Evolutionary conservation across 2,113 vertebrate genomes (phyloP).

Genomic region (Gambusia affinis): DNA sequence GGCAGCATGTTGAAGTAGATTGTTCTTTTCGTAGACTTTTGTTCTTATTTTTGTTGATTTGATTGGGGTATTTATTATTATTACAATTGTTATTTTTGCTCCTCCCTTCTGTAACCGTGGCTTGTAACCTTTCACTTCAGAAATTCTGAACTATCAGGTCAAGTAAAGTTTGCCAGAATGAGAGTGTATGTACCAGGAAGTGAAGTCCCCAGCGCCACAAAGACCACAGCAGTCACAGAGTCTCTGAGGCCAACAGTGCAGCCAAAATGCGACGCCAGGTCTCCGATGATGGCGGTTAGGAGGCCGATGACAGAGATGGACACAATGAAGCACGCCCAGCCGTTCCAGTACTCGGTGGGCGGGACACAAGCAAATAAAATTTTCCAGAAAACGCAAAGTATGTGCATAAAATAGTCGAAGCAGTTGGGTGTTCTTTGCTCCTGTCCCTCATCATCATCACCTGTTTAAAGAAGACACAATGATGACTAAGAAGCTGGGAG

Average conservation of each 20-base stretch:
- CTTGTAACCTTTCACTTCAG: no score
- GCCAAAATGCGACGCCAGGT: slow-evolving; percentile 94
- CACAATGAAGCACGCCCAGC: slow-evolving; percentile 91
- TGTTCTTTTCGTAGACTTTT: no score
- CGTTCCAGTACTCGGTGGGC: slow-evolving; percentile 89
- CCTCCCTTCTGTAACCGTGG: no score
- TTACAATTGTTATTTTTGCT: no score
- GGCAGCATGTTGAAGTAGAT: no score
- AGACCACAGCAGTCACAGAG: slow-evolving; percentile 90
- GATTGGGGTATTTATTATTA: no score
- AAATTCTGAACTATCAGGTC: no score
- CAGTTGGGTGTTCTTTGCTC: slow-evolving; percentile 85
- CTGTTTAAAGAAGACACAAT: slow-evolving; percentile 61
- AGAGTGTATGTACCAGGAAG: slow-evolving; percentile 82
- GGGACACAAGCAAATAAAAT: slow-evolving; percentile 90
- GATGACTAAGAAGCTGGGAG: neutral
- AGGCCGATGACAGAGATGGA: slow-evolving; percentile 87
- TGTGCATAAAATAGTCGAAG: slow-evolving; percentile 92
- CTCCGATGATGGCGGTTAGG: slow-evolving; percentile 89
- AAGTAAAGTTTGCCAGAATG: neutral
- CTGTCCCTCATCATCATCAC: slow-evolving; percentile 84
- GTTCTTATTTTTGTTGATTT: no score
- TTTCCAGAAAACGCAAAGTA: slow-evolving; percentile 93
- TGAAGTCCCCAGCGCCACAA: slow-evolving; percentile 92
- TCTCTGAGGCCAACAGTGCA: slow-evolving; percentile 92